Conservation (phyloP, 2,888 invertebrate species). For the Caenorhabditis becei region DNA sequence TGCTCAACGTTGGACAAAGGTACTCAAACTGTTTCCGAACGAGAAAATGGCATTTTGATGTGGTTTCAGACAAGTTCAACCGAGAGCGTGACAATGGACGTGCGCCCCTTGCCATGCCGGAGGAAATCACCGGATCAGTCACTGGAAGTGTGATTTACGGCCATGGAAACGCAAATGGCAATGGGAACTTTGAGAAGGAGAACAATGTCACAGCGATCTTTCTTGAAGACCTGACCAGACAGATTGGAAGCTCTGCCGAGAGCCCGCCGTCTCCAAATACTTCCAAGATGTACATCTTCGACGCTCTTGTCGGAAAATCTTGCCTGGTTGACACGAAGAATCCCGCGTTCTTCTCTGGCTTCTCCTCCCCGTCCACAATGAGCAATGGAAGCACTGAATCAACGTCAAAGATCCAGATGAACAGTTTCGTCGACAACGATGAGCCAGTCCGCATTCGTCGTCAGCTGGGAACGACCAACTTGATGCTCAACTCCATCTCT, state of each 20-base stretch:
- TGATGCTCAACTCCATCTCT: slow-evolving; percentile 43
- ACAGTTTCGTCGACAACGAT: slow-evolving; percentile 25
- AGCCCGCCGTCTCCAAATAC: slow-evolving; percentile 70
- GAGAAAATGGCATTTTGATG: slow-evolving; percentile 3
- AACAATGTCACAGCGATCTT: slow-evolving; percentile 49
- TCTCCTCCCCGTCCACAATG: slow-evolving; percentile 45
- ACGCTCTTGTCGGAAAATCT: slow-evolving; percentile 49
- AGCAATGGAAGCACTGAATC: slow-evolving; percentile 50
- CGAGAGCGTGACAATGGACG: slow-evolving; percentile 55
- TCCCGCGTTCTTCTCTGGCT: slow-evolving; percentile 32
- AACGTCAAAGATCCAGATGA: slow-evolving; percentile 51
- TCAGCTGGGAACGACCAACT: slow-evolving; percentile 41
- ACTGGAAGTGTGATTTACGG: slow-evolving; percentile 49
- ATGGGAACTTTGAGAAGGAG: slow-evolving; percentile 29
- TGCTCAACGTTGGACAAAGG: slow-evolving; percentile 73
- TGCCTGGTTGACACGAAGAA: slow-evolving; percentile 33
- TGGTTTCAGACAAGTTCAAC: slow-evolving; percentile 36
- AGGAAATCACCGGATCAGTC: slow-evolving; percentile 69
- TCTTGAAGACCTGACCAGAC: slow-evolving; percentile 22
- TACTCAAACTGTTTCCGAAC: too few species aligned
- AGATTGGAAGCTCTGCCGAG: slow-evolving; percentile 12
- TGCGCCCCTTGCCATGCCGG: slow-evolving; percentile 76
- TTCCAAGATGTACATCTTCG: slow-evolving; percentile 62
- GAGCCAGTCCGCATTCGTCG: slow-evolving; percentile 51
- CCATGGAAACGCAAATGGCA: slow-evolving; percentile 13